These are phyloP conservation scores for Hydropsyche tenuis DNA, from an alignment of 1,140 invertebrate genomes.

Conservation along the genomic window DNA sequence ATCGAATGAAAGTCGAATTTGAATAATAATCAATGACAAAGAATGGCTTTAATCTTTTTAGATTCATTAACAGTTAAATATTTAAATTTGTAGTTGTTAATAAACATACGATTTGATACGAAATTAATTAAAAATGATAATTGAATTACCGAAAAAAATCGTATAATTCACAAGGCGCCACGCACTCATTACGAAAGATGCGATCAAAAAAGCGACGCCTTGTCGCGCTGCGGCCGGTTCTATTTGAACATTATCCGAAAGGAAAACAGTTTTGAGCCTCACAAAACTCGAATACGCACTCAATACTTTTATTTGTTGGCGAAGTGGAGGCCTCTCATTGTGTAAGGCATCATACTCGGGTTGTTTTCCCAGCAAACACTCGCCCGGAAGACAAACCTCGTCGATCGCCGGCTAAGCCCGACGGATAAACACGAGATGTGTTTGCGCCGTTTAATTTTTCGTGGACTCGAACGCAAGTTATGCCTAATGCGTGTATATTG, in stretches of 20 bases:
- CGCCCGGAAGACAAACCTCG: constrained; percentile 21
- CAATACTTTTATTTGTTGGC: constrained; percentile 36
- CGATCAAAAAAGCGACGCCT: constrained; percentile 7
- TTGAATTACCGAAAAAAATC: no score
- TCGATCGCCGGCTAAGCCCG: constrained; percentile 33
- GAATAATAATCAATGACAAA: not conserved
- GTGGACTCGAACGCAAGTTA: not conserved
- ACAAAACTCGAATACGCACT: constrained; percentile 26
- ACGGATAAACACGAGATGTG: constrained; percentile 29
- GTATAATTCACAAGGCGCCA: no score
- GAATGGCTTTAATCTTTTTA: no score
- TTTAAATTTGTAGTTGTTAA: no score
- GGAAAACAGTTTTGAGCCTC: constrained; percentile 25
- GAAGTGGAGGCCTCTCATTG: constrained; percentile 13
- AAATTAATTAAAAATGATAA: no score
- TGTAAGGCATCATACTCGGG: constrained; percentile 25
- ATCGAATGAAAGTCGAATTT: no score
- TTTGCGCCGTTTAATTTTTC: constrained; percentile 31
- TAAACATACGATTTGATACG: no score
- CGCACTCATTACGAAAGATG: not conserved
- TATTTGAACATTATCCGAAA: constrained; percentile 31
- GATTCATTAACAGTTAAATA: no score
- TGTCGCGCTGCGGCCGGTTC: not conserved
- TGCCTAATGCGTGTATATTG: no score
- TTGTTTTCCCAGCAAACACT: constrained; percentile 28